Base-by-base conservation (phyloP, 2,113 vertebrate genomes). In the Aegithalos caudatus region DNA sequence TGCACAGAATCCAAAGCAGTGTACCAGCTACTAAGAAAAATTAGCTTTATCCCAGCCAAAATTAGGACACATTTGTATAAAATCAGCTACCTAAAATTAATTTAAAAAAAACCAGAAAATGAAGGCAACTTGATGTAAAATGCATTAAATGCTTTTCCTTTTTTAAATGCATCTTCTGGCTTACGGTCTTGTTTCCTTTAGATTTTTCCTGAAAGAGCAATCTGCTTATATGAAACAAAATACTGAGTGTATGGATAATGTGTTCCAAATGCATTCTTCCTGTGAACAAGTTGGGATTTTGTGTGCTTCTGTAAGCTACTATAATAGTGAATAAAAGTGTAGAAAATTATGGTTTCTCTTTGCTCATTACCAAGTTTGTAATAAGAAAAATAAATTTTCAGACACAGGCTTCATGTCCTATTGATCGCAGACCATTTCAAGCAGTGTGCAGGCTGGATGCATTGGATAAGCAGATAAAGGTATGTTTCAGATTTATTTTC, bases 391-490 rank as follows among this genome's bases (percentile, higher is more conserved):
- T 88, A n/a, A 78, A 95, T 91, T 97, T 98, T 91, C 98, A 99
- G 99, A 98, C 96, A 40, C 90, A 98, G 74, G 98, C 99, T 86
- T 99, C 99, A 7, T 99, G 99, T 97, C 99, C 99, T 15, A 97
- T 99, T 93, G 99, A 99, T 96, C 98, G 99, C 95, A 98, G 98
- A 97, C 98, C 98, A 21, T 99, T 99, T 97, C 98, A 97, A 78
- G 97, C 97, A 56, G 97, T 99, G 57, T 98, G 97, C 97, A 98
- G 98, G 97, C 98, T 98, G 97, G 98, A 98, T 87, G 90, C 97
- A 7, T 83, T 97, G 66, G 95, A 97, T 95, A 79, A 97, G 65
- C 97, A 87, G 86, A 81, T 97, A 95, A 98, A 98, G 97, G 98
- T 98, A 97, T 42, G 91, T 83, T 86, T 67, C 44, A 81, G 42